These are phyloP conservation scores for Capitella teleta DNA, from an alignment of 1,140 invertebrate genomes.

Conservation along the genomic window DNA sequence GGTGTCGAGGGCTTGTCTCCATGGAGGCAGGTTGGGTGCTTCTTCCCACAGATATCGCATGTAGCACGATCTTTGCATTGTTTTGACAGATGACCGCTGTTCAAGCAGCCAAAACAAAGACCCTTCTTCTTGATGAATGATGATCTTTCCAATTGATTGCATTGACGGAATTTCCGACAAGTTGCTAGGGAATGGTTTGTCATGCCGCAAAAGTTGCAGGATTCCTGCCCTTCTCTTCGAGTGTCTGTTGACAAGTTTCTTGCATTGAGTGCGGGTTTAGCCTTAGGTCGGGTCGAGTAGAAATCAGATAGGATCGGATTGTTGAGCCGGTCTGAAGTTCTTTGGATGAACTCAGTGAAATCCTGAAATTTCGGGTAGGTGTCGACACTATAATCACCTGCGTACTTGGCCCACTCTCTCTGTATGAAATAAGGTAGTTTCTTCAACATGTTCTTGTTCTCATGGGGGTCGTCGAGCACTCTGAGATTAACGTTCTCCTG, in stretches of 20 bases:
- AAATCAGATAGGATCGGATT: constrained; percentile 10
- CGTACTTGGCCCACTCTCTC: constrained; percentile 5
- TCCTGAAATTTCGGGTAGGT: constrained; percentile 14
- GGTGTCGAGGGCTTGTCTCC: not conserved
- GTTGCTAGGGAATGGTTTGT: no score
- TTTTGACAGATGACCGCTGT: constrained; percentile 1
- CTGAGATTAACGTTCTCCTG: constrained; percentile 2
- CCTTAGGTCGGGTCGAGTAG: no score
- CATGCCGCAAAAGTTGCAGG: no score
- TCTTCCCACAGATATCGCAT: constrained; percentile 1
- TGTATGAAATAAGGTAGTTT: constrained; percentile 16
- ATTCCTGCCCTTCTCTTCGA: no score
- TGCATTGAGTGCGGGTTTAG: no score
- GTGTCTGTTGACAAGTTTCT: no score
- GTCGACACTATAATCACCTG: no score
- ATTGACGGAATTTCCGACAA: no score
- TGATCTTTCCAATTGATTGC: no score
- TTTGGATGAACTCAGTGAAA: constrained; percentile 14
- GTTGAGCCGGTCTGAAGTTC: constrained; percentile 18
- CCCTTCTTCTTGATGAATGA: constrained; percentile 5
- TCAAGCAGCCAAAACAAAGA: constrained; percentile 9
- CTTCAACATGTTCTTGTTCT: constrained; percentile 15
- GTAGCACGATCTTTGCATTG: no score
- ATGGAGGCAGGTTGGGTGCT: constrained; percentile 6
- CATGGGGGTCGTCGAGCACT: constrained; percentile 15